phyloP scores from a whole-genome alignment of 2,797 vertebrate genomes.

The Megalops cyprinoides region DNA sequence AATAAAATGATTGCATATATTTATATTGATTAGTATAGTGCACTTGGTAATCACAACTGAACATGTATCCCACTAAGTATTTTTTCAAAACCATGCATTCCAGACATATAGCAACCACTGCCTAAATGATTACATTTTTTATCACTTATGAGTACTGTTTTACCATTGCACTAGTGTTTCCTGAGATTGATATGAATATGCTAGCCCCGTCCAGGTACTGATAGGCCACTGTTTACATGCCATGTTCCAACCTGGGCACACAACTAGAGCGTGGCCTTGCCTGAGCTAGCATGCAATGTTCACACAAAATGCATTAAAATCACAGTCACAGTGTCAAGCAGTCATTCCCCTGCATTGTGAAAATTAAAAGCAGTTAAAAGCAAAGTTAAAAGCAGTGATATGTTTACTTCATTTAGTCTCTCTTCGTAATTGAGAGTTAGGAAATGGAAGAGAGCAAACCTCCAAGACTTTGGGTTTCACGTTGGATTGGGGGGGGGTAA shows the following conservation, averaged over 20 bases:
- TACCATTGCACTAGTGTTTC: background rate
- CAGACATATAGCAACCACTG: background rate
- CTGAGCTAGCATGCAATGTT: background rate
- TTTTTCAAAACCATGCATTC: background rate
- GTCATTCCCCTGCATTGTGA: background rate
- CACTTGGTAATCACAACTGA: background rate
- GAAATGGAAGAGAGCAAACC: background rate
- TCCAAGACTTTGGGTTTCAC: constrained; percentile 1
- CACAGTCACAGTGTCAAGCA: background rate
- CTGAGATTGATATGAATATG: background rate
- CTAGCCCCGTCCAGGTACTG: background rate
- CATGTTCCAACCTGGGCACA: no score
- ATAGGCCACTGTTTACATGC: no score
- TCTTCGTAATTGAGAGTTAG: background rate
- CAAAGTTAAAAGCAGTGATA: background rate
- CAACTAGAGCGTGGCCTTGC: no score
- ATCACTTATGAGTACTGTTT: background rate
- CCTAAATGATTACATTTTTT: background rate
- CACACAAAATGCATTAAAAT: background rate
- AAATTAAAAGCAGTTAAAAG: background rate
- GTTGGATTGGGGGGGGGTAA: no score
- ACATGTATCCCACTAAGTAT: background rate
- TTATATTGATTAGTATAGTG: background rate
- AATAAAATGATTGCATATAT: background rate
- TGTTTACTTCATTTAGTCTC: background rate